A percentile compares a stretch with the other conserved stretches of the same genome.
These are phyloP conservation scores for Apeltes quadracus DNA, from an alignment of 2,113 vertebrate species.

Conservation along the genomic window DNA sequence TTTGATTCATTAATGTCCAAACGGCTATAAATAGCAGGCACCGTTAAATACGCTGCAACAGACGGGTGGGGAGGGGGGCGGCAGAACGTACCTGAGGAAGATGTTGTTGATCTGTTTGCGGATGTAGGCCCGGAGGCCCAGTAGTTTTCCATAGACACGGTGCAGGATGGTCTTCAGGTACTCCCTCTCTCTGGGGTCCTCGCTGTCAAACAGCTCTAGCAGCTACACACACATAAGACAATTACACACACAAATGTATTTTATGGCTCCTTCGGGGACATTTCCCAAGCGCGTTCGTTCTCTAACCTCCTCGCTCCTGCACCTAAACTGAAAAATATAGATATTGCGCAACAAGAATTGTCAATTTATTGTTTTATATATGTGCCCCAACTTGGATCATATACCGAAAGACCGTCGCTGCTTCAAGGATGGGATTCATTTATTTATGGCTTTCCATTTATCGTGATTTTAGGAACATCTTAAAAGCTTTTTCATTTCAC, in stretches of 20 bases:
- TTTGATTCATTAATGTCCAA: slow-evolving; percentile 26
- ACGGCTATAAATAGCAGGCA: slow-evolving; percentile 5
- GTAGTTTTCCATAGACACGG: slow-evolving; percentile 92
- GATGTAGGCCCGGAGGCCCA: slow-evolving; percentile 91
- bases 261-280: neutral
- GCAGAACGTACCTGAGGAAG: slow-evolving; percentile 87
- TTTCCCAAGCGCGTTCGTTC: neutral
- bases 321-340: slow-evolving; percentile 1
- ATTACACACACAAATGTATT: slow-evolving; percentile 15
- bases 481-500: neutral
- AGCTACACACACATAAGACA: slow-evolving; percentile 75
- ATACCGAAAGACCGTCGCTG: neutral
- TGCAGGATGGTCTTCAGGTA: slow-evolving; percentile 95
- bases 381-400: neutral
- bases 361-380: slow-evolving; percentile 11
- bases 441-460: slow-evolving; percentile 21
- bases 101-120: slow-evolving; percentile 96
- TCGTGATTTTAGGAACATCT: slow-evolving; percentile 10
- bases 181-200: slow-evolving; percentile 91
- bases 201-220: slow-evolving; percentile 91
- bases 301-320: neutral
- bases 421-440: slow-evolving; percentile 28
- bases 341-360: neutral
- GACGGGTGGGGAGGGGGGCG: neutral
- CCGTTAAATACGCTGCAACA: neutral